A percentile compares a stretch with the other conserved stretches of the same genome.
Conservation (phyloP, 2,113 vertebrate species). For the Urocolius indicus region DNA sequence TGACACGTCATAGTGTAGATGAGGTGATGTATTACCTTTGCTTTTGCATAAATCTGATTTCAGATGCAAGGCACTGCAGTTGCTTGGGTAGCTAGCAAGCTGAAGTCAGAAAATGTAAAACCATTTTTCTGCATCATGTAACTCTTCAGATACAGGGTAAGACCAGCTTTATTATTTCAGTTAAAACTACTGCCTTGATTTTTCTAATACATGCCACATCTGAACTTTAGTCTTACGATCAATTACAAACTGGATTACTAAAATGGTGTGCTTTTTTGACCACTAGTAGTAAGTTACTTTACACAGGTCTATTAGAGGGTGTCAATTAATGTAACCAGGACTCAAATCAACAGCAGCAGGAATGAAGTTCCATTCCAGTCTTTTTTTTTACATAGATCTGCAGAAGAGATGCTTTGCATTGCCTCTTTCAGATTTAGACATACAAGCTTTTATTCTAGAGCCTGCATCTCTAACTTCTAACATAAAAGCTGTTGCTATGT, state of each 20-base stretch:
- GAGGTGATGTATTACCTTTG: background rate
- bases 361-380: background rate
- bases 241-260: background rate
- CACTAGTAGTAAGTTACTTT: background rate
- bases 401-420: background rate
- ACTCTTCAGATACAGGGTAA: background rate
- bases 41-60: background rate
- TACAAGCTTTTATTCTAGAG: background rate
- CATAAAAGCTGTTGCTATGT: background rate
- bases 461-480: background rate
- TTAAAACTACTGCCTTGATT: background rate
- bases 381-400: background rate
- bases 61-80: slow-evolving; percentile 58
- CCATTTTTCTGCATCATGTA: background rate
- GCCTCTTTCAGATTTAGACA: background rate
- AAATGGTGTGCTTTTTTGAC: background rate
- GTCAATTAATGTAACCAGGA: background rate
- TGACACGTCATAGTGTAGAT: no score
- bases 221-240: background rate
- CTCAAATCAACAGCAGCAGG: background rate
- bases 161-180: background rate
- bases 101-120: background rate
- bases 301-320: background rate
- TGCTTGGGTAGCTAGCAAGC: background rate
- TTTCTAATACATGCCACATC: background rate